Percentiles rank a stretch among this genome's conserved stretches.
phyloP scores from a whole-genome alignment of 2,797 vertebrate genomes.

The Mormyrus proboscirostris region DNA sequence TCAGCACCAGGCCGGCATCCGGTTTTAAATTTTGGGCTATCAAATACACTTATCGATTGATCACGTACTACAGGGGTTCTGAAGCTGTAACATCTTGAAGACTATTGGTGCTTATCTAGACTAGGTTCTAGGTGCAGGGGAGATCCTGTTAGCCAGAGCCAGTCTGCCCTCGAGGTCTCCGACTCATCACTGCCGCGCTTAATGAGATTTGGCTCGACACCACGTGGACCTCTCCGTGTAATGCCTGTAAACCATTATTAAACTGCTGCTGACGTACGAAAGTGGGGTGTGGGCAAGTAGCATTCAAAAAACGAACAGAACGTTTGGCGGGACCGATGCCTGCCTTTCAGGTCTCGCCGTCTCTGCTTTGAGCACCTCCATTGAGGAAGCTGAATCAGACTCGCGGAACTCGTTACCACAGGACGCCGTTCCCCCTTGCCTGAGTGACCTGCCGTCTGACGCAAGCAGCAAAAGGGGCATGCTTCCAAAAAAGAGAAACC shows the following conservation, averaged over 20 bases:
- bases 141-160: background rate
- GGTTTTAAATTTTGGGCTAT: conserved; percentile 25
- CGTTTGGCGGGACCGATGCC: background rate
- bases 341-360: background rate
- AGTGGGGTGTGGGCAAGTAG: background rate
- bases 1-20: background rate
- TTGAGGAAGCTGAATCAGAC: background rate
- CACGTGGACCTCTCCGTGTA: conserved; percentile 2
- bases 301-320: background rate
- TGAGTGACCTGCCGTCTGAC: conserved; percentile 3
- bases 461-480: background rate
- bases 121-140: background rate
- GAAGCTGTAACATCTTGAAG: background rate
- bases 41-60: conserved; percentile 22
- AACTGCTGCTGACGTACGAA: background rate
- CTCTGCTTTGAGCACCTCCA: background rate
- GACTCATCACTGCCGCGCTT: background rate
- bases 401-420: background rate
- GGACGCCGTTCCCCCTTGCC: background rate
- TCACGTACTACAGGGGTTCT: conserved; percentile 15
- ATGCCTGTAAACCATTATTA: background rate
- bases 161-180: background rate
- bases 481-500: background rate
- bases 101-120: background rate
- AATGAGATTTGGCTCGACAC: background rate